Conservation (phyloP, 2,888 invertebrate genomes). For the Aricia artaxerxes region DNA sequence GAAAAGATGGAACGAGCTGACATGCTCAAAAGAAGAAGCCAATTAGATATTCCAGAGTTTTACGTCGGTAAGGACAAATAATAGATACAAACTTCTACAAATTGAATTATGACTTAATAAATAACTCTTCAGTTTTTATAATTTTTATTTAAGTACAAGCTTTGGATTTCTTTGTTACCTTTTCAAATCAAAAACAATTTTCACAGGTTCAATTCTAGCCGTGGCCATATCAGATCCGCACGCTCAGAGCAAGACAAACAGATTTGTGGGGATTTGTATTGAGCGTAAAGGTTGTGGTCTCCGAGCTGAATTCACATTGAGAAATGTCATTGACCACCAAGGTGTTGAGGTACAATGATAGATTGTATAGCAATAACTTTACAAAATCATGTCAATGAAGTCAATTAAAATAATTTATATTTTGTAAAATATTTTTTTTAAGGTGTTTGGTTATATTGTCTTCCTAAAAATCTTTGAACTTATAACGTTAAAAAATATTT, state of each 20-base stretch:
- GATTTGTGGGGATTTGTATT: conserved; percentile 97
- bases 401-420: too few relatives aligned
- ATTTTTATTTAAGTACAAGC: too few relatives aligned
- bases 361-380: too few relatives aligned
- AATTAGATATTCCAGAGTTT: conserved; percentile 97
- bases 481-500: conserved; percentile 75
- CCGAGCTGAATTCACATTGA: conserved; percentile 89
- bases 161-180: too few relatives aligned
- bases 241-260: conserved; percentile 89
- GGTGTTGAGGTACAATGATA: conserved; percentile 80
- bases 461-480: conserved; percentile 50
- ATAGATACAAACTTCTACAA: background rate
- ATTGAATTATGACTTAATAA: background rate
- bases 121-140: background rate
- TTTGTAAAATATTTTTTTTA: too few relatives aligned
- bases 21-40: conserved; percentile 91
- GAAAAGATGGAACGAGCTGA: conserved; percentile 95
- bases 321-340: conserved; percentile 96
- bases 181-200: background rate
- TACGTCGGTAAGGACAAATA: conserved; percentile 89
- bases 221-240: conserved; percentile 93
- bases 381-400: too few relatives aligned
- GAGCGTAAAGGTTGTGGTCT: conserved; percentile 90
- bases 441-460: too few relatives aligned
- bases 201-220: conserved; percentile 90